Base-by-base conservation (phyloP, 1,140 invertebrate genomes). In the Neotoxoptera formosana region DNA sequence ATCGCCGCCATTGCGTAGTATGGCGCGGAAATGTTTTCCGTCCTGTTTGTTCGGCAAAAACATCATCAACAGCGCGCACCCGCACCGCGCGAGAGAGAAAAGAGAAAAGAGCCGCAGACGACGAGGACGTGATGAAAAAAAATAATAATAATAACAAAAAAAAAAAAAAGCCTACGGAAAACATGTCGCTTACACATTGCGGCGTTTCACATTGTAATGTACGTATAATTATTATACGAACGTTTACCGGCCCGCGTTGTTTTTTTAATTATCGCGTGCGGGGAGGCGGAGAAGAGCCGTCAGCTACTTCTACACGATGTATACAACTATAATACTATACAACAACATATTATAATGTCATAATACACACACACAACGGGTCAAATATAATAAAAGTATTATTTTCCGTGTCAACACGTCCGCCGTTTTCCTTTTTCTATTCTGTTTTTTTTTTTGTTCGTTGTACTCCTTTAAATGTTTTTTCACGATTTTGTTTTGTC, bases 21-120 rank as follows among this genome's bases (percentile, higher is more conserved):
- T 4, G 21, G 36, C 21, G 88, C 36, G 34, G 36, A 89, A 89
- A 89, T 41, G 88, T 23, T 89, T 89, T 89, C 51, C 88, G 34
- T 89, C 36, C 88, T 89, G 88, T 89, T 89, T 89, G 51, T 56
- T 89, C 88, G 88, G 51, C 88, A 56, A 56, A 88, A 89, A 89
- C 88, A 89, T 89, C 87, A 25, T 89, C 88, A 56, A 56, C 48
- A 41, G 88, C 34, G 6, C 23, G 14, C 34, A 56, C 41, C 41
- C 48, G 30, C n/a, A 41, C 1, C 56, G 41, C n/a, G 17, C 41
- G 1, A 41, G 41, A 41, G 41, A 41, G 41, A 41, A 41, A 41
- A 41, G 41, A 76, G 11, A 20, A 45, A 86, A 76, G 30, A 76
- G 6, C 51, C 17, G 48, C 47, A 56, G n/a, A 25, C 45, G 21